Base-by-base conservation (phyloP, 2,888 invertebrate genomes). In the Epiblema foenella region DNA sequence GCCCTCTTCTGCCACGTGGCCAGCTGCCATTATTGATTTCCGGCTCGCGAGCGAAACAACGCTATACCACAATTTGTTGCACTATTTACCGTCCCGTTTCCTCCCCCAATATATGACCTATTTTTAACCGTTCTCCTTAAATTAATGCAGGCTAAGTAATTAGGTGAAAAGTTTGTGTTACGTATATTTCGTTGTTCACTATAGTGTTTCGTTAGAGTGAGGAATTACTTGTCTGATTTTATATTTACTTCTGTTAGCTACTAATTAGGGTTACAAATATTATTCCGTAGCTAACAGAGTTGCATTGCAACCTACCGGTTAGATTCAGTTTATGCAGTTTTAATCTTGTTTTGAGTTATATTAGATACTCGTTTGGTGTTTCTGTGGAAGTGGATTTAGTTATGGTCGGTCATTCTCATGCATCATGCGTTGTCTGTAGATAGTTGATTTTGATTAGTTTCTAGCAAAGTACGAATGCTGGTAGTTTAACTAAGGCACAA, bases 1-100 rank as follows among this genome's bases (percentile, higher is more conserved):
- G 83, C 83, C 82, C 57, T 89, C 87, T 88, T 89, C 83, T 88
- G 89, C 91, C 93, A 93, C 93, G 93, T 93, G 93, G 90, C 87
- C 82, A 89, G 87, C 90, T 89, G 89, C 92, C 86, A 89, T 91
- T 93, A 92, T 93, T 93, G 93, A 93, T 93, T 93, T 93, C 93
- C 93, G 93, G 93, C 88, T 90, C 85, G 77, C 80, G 85, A 92
- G 79, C 75, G 89, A 83, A 92, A 92, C 83, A 78, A 75, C 85
- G 87, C 88, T 78, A 85, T 92, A 89, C 88, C 84, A 88, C 84
- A 89, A 92, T 92, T 92, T 92, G 91, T 93, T 93, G 93, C 91
- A 93, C 92, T 91, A 93, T 92, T 91, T 93, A 91, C 82, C 78
- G 81, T 92, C 88, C 79, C 85, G 15, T 77, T 93, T 86, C 67